phyloP scores from a whole-genome alignment of 37 sponge, comb jelly and placozoan species.

The Chondrosia reniformis region DNA sequence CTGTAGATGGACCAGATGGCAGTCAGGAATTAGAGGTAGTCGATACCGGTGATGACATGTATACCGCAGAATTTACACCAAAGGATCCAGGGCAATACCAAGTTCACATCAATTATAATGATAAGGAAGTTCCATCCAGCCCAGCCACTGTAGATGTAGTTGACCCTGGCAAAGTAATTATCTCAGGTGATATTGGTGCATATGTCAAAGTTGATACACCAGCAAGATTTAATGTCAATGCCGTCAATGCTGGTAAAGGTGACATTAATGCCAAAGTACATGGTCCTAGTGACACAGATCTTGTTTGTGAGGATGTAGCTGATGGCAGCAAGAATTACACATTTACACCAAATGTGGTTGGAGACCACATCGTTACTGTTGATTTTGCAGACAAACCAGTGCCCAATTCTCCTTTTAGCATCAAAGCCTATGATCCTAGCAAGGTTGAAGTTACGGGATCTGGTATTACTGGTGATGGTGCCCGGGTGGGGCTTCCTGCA shows the following conservation, averaged over 20 bases:
- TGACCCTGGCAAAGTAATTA: constrained; percentile 44
- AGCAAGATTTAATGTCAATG: not conserved
- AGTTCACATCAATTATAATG: constrained; percentile 73
- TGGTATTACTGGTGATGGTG: constrained; percentile 88
- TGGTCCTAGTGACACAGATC: constrained; percentile 54
- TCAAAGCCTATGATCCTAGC: constrained; percentile 73
- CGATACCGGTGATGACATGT: constrained; percentile 17
- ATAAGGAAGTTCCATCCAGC: constrained; percentile 59
- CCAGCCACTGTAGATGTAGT: constrained; percentile 66
- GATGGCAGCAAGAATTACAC: constrained; percentile 57
- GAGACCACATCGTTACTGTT: constrained; percentile 64
- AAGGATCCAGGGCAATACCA: constrained; percentile 59
- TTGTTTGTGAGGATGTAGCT: constrained; percentile 27
- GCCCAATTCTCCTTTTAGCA: constrained; percentile 67
- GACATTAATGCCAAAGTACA: not conserved
- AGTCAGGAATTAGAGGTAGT: constrained; percentile 14
- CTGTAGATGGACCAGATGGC: constrained; percentile 35
- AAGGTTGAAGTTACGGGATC: constrained; percentile 71
- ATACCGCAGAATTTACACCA: constrained; percentile 37
- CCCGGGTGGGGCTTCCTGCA: constrained; percentile 58
- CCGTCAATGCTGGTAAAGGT: constrained; percentile 35
- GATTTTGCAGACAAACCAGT: constrained; percentile 68
- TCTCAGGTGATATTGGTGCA: constrained; percentile 6
- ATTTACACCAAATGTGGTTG: constrained; percentile 63
- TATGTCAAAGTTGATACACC: constrained; percentile 14